Evolutionary conservation across 2,797 vertebrate genomes (phyloP).

Genomic region (Gastrophryne carolinensis): DNA sequence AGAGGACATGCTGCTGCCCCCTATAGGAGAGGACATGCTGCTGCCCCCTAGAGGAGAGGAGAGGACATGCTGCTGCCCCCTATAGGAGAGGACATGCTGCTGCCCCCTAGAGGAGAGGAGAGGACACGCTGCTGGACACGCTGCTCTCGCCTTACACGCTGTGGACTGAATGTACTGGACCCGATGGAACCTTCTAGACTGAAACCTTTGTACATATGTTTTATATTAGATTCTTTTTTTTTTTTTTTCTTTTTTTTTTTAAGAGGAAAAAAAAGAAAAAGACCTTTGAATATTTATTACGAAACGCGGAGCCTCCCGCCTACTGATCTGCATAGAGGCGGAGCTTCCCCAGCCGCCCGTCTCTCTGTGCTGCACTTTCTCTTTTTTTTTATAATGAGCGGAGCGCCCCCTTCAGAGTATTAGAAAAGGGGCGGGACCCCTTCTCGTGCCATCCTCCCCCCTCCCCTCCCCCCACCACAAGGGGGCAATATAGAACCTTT

Average conservation of each 20-base stretch:
- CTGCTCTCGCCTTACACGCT: neutral
- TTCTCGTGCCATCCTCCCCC: slow-evolving; percentile 8
- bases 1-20: too few species aligned
- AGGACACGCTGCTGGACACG: neutral
- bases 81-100: neutral
- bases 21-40: too few species aligned
- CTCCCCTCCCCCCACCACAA: neutral
- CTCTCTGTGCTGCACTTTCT: neutral
- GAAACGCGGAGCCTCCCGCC: neutral
- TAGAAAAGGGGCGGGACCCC: slow-evolving; percentile 9
- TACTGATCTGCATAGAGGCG: neutral
- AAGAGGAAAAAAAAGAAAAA: neutral
- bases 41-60: too few species aligned
- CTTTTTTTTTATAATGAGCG: neutral
- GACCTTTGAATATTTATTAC: slow-evolving; percentile 17
- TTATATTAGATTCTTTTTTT: neutral
- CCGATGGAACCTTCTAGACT: neutral
- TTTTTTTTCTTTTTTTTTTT: neutral
- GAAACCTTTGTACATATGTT: neutral
- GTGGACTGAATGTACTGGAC: neutral
- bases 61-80: too few species aligned
- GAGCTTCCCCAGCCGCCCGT: neutral
- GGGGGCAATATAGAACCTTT: neutral
- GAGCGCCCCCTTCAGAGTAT: neutral
- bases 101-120: neutral